Evolutionary conservation across 2,888 invertebrate genomes (phyloP), one percentile per base, ranked within the genome.

Genomic region (Xylota sylvarum): DNA sequence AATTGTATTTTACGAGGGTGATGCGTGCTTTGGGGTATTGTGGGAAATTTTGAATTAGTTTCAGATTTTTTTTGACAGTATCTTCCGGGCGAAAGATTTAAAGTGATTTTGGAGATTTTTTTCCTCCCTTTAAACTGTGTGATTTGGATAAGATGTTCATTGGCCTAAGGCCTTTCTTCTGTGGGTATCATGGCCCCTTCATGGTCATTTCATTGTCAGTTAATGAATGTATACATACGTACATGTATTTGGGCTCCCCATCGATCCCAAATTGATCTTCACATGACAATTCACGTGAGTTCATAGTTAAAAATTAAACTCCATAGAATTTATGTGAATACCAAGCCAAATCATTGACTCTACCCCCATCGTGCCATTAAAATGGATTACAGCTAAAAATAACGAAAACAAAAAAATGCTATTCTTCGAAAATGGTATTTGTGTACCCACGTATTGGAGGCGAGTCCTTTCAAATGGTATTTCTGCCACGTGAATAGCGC

Each of bases 401-500:
- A 48, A 48, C n/a, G n/a, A n/a, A n/a, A n/a, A n/a, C n/a, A 48
- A 52, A 52, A 19, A 14, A 7, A 17, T 17, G 5, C 19, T 12
- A 23, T 50, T 50, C 4, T 6, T 23, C 17, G 7, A 19, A 5
- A 43, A n/a, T 43, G 7, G 3, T 19, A 48, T 64, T 48, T 46
- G 46, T 64, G 14, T 64, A 48, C 9, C 23, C 30, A 48, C 17
- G 32, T 17, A 17, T 23, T 23, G 23, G 35, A 35, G 35, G 23
- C 19, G 48, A 35, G 65, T 50, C 17, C 50, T 50, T 65, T 50
- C 6, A 37, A 50, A 50, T 23, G 65, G 35, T 32, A 65, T 65
- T 65, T 50, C 1, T 50, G 35, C 65, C 65, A 65, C 65, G 50
- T 65, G 50, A 50, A 65, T 50, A 32, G 23, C 65, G 23, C 35